phyloP scores from a whole-genome alignment of 2,888 invertebrate species.

The Lochmaea crataegi region DNA sequence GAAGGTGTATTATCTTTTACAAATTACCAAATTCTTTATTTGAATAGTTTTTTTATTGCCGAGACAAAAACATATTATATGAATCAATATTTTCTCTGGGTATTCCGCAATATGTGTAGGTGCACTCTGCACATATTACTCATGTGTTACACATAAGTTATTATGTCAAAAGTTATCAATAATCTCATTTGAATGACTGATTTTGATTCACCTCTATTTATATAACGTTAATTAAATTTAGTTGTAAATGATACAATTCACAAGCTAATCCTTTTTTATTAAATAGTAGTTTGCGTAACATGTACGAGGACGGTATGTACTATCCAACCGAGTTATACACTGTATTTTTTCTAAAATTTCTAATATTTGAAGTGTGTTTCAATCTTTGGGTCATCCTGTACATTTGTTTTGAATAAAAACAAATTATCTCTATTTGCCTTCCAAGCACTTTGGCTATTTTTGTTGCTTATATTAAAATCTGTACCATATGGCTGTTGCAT shows the following conservation, averaged over 20 bases:
- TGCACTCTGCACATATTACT: background rate
- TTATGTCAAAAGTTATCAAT: conserved; percentile 5
- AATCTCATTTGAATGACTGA: background rate
- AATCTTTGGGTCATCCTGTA: too few relatives aligned
- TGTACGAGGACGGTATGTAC: too few relatives aligned
- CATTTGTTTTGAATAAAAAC: background rate
- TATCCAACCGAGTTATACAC: too few relatives aligned
- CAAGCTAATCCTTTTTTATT: too few relatives aligned
- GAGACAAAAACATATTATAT: too few relatives aligned
- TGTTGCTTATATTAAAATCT: background rate
- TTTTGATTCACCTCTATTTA: conserved; percentile 4
- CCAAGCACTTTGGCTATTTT: background rate
- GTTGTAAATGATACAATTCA: too few relatives aligned
- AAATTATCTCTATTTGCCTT: background rate
- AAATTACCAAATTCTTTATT: background rate
- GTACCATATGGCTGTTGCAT: background rate
- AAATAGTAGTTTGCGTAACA: too few relatives aligned
- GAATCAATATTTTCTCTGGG: background rate
- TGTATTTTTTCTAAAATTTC: too few relatives aligned
- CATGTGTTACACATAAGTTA: background rate
- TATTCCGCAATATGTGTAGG: background rate
- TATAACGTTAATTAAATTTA: background rate
- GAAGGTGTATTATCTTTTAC: too few relatives aligned
- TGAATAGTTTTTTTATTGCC: background rate
- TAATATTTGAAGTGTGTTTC: too few relatives aligned